Conservation (phyloP, 2,797 vertebrate genomes). For the Phoebastria nigripes region DNA sequence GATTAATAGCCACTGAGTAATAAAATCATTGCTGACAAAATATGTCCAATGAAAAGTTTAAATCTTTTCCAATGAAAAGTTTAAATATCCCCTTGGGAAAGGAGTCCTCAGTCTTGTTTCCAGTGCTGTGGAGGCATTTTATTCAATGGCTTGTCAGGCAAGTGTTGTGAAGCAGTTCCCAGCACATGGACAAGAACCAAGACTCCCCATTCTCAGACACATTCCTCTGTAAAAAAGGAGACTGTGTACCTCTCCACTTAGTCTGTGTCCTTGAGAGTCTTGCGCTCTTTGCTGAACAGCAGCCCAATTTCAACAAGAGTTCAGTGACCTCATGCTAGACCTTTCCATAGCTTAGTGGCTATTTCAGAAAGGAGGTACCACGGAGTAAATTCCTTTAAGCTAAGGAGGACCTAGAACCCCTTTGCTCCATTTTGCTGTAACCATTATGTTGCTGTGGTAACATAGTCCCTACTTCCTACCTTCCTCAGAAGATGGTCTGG, state of each 20-base stretch:
- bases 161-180: background rate
- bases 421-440: background rate
- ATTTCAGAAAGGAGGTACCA: background rate
- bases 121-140: background rate
- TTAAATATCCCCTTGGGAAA: conserved; percentile 45
- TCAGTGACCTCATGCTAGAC: background rate
- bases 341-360: background rate
- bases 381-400: background rate
- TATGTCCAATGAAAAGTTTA: conserved; percentile 43
- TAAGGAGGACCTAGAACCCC: background rate
- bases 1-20: conserved; percentile 53
- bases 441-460: background rate
- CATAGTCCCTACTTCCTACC: background rate
- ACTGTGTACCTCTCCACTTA: background rate
- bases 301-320: background rate
- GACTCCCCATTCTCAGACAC: background rate
- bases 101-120: conserved; percentile 28
- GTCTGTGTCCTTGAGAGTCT: background rate
- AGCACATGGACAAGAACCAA: background rate
- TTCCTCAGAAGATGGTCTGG: background rate
- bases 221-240: background rate
- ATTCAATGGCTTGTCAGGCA: background rate
- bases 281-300: background rate
- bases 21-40: conserved; percentile 61
- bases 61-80: conserved; percentile 59